These are phyloP conservation scores for Engraulis encrasicolus DNA, from an alignment of 2,113 vertebrate species.

Conservation along the genomic window DNA sequence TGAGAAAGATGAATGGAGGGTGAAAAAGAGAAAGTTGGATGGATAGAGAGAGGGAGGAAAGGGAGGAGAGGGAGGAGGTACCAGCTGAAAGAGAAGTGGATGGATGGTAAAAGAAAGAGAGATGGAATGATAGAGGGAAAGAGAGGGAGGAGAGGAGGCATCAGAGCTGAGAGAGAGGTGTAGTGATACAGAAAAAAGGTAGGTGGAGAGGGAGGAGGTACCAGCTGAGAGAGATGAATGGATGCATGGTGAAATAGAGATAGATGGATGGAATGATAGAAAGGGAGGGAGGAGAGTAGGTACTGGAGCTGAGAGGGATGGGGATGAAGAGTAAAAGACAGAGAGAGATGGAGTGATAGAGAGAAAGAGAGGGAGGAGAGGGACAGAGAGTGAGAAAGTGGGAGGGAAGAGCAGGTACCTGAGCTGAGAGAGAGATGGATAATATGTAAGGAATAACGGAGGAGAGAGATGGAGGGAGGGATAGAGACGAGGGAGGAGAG, in stretches of 20 bases:
- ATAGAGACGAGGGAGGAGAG: neutral
- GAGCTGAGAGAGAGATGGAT: too few species aligned
- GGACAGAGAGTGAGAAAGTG: constrained; percentile 22
- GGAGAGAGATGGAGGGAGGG: neutral
- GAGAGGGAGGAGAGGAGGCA: neutral
- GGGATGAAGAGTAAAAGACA: constrained; percentile 13
- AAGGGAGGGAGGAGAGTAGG: constrained; percentile 27
- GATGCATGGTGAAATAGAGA: neutral
- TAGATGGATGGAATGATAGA: constrained; percentile 27
- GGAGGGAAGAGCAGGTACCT: neutral
- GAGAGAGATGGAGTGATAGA: constrained; percentile 24
- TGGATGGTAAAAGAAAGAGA: too few species aligned
- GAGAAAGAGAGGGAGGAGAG: constrained; percentile 69
- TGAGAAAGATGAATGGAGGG: neutral
- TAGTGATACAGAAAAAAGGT: too few species aligned
- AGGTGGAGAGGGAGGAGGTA: too few species aligned
- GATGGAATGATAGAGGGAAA: neutral
- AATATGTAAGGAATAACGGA: too few species aligned
- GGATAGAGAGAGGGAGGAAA: neutral
- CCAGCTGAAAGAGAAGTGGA: neutral
- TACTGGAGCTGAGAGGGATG: neutral
- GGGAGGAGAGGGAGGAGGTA: too few species aligned
- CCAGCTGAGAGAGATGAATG: neutral
- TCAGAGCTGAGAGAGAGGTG: neutral
- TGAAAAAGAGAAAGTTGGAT: too few species aligned